A percentile compares a stretch with the other conserved stretches of the same genome.
Conservation (phyloP, 1,140 invertebrate genomes). For the Babylonia areolata region DNA sequence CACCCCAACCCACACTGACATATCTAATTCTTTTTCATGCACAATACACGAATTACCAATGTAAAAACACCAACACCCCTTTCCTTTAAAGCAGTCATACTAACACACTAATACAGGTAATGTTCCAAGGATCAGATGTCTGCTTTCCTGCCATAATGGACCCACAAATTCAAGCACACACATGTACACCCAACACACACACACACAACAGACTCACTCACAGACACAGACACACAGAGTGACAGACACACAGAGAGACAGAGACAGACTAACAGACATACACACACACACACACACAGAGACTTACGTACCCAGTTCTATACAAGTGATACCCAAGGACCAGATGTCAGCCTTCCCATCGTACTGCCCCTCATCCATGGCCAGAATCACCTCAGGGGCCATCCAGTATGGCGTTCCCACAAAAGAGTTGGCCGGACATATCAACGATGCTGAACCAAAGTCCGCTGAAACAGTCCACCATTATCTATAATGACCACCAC, state of each 20-base stretch:
- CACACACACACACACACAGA: not conserved
- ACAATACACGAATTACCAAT: no score
- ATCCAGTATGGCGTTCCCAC: conserved; percentile 99
- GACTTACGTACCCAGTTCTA: conserved; percentile 91
- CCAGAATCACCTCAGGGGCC: conserved; percentile 91
- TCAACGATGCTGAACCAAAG: conserved; percentile 97
- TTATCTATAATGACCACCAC: no score
- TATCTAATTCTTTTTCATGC: no score
- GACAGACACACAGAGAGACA: conserved; percentile 91
- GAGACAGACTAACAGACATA: not conserved
- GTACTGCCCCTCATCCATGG: conserved; percentile 99
- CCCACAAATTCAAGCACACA: no score
- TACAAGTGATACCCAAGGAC: conserved; percentile 97
- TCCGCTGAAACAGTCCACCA: conserved; percentile 82
- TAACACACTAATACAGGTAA: no score
- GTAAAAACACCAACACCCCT: no score
- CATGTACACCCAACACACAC: no score
- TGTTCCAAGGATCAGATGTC: no score
- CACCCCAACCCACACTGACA: no score
- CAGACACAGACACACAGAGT: conserved; percentile 27
- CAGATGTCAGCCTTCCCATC: conserved; percentile 97
- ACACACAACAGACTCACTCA: not conserved
- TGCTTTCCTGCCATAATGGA: no score
- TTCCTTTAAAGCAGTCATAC: no score
- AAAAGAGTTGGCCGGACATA: conserved; percentile 99